Percentiles rank a stretch among this genome's conserved stretches.
These are phyloP conservation scores for Palaemon carinicauda DNA, from an alignment of 1,140 invertebrate species.

Conservation along the genomic window DNA sequence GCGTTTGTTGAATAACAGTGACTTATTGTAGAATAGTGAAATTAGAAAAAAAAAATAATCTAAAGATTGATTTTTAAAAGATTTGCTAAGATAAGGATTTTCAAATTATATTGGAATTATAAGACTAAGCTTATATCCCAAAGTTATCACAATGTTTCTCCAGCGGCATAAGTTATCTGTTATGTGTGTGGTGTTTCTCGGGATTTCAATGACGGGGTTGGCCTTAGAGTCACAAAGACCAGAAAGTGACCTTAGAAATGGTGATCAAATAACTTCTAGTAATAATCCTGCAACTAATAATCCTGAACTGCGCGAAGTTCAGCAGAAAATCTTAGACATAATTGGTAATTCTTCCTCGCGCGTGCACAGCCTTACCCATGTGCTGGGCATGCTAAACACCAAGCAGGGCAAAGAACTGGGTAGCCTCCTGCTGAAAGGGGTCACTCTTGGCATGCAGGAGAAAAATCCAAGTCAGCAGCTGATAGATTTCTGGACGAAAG, in stretches of 20 bases:
- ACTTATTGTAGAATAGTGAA: no score
- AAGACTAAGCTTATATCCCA: no score
- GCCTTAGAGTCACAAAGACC: neutral
- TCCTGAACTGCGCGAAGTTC: neutral
- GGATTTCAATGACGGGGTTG: neutral
- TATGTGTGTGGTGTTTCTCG: neutral
- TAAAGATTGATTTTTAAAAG: no score
- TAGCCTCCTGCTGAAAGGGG: conserved; percentile 9
- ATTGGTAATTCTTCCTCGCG: neutral
- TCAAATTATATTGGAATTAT: no score
- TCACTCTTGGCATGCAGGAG: conserved; percentile 22
- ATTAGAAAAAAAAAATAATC: no score
- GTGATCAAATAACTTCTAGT: no score
- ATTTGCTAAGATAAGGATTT: no score
- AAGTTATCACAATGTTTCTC: no score
- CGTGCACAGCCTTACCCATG: neutral
- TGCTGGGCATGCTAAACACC: conserved; percentile 13
- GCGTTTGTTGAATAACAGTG: no score
- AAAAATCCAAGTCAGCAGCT: conserved; percentile 1
- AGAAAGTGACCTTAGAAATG: neutral
- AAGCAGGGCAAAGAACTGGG: neutral
- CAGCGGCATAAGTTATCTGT: neutral
- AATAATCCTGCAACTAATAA: no score
- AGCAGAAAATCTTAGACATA: conserved; percentile 10
- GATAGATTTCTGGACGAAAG: neutral